These are phyloP conservation scores for Eremobia ochroleuca DNA, from an alignment of 2,888 invertebrate species.

Conservation along the genomic window DNA sequence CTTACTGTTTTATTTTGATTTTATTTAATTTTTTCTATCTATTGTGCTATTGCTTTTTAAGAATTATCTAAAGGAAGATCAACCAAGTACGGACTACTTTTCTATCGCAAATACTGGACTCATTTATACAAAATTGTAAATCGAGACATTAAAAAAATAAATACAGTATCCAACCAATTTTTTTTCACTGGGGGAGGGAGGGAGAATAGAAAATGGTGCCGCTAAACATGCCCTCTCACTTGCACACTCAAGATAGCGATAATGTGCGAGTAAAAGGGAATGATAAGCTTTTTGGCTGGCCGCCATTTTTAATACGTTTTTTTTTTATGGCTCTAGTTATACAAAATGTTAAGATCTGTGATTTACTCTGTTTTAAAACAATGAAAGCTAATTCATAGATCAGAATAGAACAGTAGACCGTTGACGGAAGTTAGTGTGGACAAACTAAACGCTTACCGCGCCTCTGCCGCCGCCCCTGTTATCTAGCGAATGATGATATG, in stretches of 20 bases:
- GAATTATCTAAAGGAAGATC: not conserved
- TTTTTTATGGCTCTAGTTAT: not conserved
- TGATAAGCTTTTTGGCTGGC: not conserved
- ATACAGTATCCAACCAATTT: not conserved
- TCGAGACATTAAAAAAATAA: not conserved
- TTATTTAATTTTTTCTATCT: not conserved
- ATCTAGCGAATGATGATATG: constrained; percentile 69
- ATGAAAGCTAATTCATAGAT: not conserved
- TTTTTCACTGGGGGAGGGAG: not conserved
- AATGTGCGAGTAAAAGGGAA: not conserved
- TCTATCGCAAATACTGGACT: not conserved
- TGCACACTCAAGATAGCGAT: not conserved
- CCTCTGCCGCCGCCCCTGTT: constrained; percentile 81
- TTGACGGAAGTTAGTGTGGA: constrained; percentile 87
- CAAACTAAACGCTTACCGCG: constrained; percentile 84
- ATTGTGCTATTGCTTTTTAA: not conserved
- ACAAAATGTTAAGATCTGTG: not conserved
- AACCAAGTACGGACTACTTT: not conserved
- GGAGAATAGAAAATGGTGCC: no score
- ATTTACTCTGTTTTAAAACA: not conserved
- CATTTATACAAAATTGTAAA: not conserved
- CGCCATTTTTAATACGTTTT: not conserved
- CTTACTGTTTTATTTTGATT: constrained; percentile 73
- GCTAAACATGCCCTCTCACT: not conserved
- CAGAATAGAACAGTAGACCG: constrained; percentile 74